A percentile compares a stretch with the other conserved stretches of the same genome.
Evolutionary conservation across 53 echinoderm and acorn worm species (phyloP).

Genomic region (Paelopatides confundens): DNA sequence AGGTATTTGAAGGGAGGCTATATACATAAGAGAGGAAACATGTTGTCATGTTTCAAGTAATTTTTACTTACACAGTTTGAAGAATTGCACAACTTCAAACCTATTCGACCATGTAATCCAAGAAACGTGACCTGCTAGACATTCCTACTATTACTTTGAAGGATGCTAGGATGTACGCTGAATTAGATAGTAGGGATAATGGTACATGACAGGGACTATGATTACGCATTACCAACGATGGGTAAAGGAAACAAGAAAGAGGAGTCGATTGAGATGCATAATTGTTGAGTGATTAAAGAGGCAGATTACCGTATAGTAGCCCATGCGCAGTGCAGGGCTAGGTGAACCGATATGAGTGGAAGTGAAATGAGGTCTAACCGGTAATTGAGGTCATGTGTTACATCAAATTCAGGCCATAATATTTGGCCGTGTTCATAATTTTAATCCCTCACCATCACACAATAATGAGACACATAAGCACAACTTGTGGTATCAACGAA

Average conservation of each 20-base stretch:
- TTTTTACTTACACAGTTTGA: too few species aligned
- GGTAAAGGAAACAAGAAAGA: neutral
- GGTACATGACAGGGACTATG: conserved; percentile 28
- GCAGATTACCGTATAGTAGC: conserved; percentile 9
- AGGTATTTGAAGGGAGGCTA: too few species aligned
- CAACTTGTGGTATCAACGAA: neutral
- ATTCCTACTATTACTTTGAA: conserved; percentile 39
- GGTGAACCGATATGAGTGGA: neutral
- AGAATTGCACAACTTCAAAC: conserved; percentile 22
- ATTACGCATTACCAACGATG: neutral
- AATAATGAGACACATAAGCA: neutral
- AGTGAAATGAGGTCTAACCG: neutral
- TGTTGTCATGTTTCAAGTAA: too few species aligned
- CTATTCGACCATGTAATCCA: conserved; percentile 21
- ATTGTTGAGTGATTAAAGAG: neutral
- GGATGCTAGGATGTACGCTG: neutral
- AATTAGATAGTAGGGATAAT: conserved; percentile 17
- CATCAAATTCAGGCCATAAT: neutral
- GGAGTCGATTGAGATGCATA: neutral
- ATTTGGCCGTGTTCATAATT: neutral
- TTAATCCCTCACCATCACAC: neutral
- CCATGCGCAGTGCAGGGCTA: neutral
- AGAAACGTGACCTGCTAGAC: conserved; percentile 40
- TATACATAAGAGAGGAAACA: too few species aligned
- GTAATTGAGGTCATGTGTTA: neutral